Percentiles rank a stretch among this genome's conserved stretches.
These are phyloP conservation scores for Peromyscus californicus DNA, from an alignment of 2,113 vertebrate genomes.

Conservation along the genomic window DNA sequence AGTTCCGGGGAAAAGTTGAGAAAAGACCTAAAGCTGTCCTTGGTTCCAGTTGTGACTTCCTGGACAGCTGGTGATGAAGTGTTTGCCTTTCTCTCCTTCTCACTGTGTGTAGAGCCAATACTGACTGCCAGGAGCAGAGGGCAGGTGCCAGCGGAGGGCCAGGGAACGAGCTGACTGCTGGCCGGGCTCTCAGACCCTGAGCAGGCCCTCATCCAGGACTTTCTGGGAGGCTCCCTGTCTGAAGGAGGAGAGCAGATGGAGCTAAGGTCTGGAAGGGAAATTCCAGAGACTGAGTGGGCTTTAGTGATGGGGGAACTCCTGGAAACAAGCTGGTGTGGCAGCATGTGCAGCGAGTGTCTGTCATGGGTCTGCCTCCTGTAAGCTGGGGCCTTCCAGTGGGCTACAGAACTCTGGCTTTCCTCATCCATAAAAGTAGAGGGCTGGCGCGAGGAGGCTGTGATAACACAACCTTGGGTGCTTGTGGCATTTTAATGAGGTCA, in stretches of 20 bases:
- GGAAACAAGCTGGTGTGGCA: background rate
- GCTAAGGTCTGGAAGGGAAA: background rate
- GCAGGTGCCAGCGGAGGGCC: too few species aligned
- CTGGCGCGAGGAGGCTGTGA: background rate
- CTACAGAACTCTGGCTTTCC: background rate
- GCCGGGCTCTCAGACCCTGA: background rate
- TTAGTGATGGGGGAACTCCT: background rate
- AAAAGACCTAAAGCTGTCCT: background rate
- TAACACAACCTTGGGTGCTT: background rate
- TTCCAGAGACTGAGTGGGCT: accelerated
- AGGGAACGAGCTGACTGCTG: background rate
- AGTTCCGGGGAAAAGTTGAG: background rate
- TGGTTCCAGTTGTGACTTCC: background rate
- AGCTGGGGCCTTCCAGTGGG: background rate
- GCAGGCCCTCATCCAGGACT: background rate
- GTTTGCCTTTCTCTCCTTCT: background rate
- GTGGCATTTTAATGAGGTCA: background rate
- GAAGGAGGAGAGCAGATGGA: background rate
- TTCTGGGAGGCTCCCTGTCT: background rate
- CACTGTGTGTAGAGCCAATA: background rate
- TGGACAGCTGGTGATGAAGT: background rate
- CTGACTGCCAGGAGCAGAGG: background rate
- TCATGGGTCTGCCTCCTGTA: background rate
- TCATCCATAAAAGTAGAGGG: background rate
- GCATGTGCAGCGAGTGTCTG: background rate